Evolutionary conservation across 2,113 vertebrate species (phyloP), one percentile per base, ranked within the genome.

Genomic region (Naja naja): DNA sequence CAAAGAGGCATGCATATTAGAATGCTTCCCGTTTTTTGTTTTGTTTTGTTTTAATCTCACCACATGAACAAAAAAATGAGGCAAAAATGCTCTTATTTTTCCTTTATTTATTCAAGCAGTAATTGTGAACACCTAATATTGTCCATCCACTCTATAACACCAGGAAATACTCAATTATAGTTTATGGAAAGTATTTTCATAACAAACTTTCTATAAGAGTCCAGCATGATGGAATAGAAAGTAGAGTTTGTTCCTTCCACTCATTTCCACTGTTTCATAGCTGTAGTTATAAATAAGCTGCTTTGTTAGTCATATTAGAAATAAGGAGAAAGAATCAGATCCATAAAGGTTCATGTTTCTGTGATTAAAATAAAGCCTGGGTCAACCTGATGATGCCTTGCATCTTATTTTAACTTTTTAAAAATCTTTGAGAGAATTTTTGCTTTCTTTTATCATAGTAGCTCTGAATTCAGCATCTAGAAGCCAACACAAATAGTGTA

Each of bases 401-500:
- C 0, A 9, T 88, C 94, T 45, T 10, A 22, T 12, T 30, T 55
- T 93, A 18, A 53, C 69, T 98, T 98, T n/a, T 98, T 98, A 9
- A 7, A 87, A 95, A 97, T 97, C 97, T 94, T 96, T 95, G 97
- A 22, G 55, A 87, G 98, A 97, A 97, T 97, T 98, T 56, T 47
- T 56, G 43, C 8, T 64, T 98, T 98, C 98, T 54, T 99, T 99
- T 98, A 98, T 98, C 97, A 97, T 96, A 98, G 98, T 97, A 97
- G 97, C 98, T 98, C 97, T 97, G 97, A 97, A 98, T 98, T 97
- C 97, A 92, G 94, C 97, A 97, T 97, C 97, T 98, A 97, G 97
- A 97, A 98, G 97, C 98, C 98, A 98, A 98, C 97, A 96, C 98
- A 99, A 99, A 98, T 98, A 98, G 98, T 98, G 98, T 98, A 98